A percentile compares a stretch with the other conserved stretches of the same genome.
Evolutionary conservation across 2,797 vertebrate genomes (phyloP).

Genomic region (Sciurus carolinensis): DNA sequence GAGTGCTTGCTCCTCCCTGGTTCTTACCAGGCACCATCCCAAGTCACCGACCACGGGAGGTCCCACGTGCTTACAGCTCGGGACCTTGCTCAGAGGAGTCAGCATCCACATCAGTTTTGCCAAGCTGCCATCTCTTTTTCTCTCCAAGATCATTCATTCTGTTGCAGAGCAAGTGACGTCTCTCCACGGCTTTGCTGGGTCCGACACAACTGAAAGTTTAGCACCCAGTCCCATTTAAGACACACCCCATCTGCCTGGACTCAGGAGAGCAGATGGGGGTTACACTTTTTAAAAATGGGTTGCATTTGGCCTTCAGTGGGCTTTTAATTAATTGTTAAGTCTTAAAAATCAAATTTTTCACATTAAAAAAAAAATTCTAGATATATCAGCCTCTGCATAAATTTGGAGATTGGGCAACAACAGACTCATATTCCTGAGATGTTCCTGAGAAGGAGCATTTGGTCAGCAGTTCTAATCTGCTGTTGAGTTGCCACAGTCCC

Average conservation of each 20-base stretch:
- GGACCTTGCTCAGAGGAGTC: background rate
- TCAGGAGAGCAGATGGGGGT: background rate
- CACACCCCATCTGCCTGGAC: background rate
- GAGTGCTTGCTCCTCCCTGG: background rate
- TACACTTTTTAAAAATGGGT: background rate
- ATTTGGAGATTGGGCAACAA: background rate
- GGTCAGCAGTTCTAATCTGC: background rate
- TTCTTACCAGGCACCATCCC: background rate
- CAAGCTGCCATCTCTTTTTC: background rate
- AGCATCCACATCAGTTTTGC: background rate
- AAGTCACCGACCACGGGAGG: background rate
- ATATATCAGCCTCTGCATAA: background rate
- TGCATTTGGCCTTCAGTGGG: background rate
- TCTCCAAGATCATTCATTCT: background rate
- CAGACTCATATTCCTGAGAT: background rate
- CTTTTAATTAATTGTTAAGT: background rate
- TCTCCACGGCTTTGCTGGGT: background rate
- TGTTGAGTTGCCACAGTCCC: background rate
- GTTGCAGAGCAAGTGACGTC: background rate
- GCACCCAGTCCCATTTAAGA: background rate
- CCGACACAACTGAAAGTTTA: background rate
- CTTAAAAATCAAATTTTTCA: slow-evolving; percentile 11
- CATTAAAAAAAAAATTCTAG: background rate
- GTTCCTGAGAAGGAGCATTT: background rate
- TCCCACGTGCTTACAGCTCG: background rate